Percentiles rank a stretch among this genome's conserved stretches.
Evolutionary conservation across 2,113 vertebrate genomes (phyloP).

Genomic region (Anoura caudifer): DNA sequence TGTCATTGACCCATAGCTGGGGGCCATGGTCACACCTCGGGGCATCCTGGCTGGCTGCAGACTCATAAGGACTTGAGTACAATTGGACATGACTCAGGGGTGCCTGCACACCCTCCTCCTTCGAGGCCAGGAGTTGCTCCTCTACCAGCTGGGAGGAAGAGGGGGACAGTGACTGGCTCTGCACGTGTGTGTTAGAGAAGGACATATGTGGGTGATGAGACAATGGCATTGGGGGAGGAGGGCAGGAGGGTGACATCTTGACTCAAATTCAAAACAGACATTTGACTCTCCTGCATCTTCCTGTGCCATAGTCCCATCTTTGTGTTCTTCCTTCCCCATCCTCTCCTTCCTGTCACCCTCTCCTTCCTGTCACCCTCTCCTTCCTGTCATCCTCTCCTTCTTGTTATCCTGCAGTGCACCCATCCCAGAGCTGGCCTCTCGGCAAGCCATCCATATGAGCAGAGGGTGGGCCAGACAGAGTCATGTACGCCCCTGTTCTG

Average conservation of each 20-base stretch:
- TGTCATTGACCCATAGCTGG: too few relatives aligned
- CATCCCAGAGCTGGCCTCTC: not conserved
- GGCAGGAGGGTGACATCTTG: rapidly evolving
- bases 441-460: not conserved
- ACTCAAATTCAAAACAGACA: not conserved
- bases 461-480: not conserved
- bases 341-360: too few relatives aligned
- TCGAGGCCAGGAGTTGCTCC: not conserved
- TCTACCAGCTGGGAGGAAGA: not conserved
- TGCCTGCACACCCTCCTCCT: not conserved
- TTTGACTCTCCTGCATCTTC: not conserved
- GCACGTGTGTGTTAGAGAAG: too few relatives aligned
- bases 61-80: not conserved
- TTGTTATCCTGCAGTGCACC: too few relatives aligned
- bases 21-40: too few relatives aligned
- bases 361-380: not conserved
- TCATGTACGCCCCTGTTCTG: rapidly evolving
- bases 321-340: not conserved
- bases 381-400: not conserved
- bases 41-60: not conserved
- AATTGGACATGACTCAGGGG: not conserved
- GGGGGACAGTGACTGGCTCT: too few relatives aligned
- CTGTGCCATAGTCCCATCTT: not conserved
- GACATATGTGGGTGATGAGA: too few relatives aligned
- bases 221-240: too few relatives aligned